phyloP scores from a whole-genome alignment of 2,888 invertebrate species.

The Hydroisotoma schaefferi region DNA sequence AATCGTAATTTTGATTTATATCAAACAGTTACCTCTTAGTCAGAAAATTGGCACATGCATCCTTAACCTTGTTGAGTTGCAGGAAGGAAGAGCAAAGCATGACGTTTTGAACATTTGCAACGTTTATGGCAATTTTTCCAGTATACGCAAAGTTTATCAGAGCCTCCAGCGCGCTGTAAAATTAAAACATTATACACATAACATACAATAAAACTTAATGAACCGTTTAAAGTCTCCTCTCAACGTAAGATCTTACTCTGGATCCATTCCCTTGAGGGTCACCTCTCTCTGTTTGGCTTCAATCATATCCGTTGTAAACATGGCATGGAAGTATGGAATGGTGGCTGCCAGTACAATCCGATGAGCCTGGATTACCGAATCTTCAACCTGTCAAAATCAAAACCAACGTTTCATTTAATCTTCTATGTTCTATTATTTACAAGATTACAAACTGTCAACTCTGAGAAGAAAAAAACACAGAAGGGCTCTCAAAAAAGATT shows the following conservation, averaged over 20 bases:
- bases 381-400: slow-evolving; percentile 62
- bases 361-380: slow-evolving; percentile 74
- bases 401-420: background rate
- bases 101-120: slow-evolving; percentile 75
- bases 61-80: slow-evolving; percentile 71
- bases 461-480: background rate
- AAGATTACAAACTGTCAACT: background rate
- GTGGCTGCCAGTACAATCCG: slow-evolving; percentile 78
- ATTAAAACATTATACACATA: background rate
- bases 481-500: too few species aligned
- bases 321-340: slow-evolving; percentile 84
- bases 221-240: too few species aligned
- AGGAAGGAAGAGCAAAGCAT: slow-evolving; percentile 81
- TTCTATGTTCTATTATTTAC: background rate
- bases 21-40: slow-evolving; percentile 60
- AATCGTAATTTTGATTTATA: background rate
- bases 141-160: slow-evolving; percentile 83
- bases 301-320: slow-evolving; percentile 85
- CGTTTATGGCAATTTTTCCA: slow-evolving; percentile 70
- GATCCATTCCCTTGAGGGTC: slow-evolving; percentile 74
- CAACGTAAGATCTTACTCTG: slow-evolving; percentile 62
- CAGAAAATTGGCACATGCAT: slow-evolving; percentile 78
- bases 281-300: slow-evolving; percentile 78
- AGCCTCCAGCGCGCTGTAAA: slow-evolving; percentile 69
- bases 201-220: too few species aligned